Evolutionary conservation across 2,888 invertebrate species (phyloP), one percentile per base, ranked within the genome.

Genomic region (Chymomyza caudatula): DNA sequence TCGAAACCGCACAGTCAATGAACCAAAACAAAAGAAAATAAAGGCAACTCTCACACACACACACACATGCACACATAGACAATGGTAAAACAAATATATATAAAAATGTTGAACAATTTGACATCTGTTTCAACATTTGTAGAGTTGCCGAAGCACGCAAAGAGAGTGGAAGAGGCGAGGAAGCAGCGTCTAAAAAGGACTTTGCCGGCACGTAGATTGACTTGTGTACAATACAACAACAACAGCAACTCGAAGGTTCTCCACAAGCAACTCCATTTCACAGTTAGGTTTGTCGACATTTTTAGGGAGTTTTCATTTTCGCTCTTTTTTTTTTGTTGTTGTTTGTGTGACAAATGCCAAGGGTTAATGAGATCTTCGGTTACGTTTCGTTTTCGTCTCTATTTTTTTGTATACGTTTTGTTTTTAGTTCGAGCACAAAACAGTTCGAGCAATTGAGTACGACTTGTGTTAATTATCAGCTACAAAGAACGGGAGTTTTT

Each of bases 1-100:
- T 70, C 56, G 80, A 80, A 68, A 85, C 80, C 85, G 61, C 85
- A 82, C 71, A 74, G 80, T 79, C 85, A 80, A 82, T 71, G 85
- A 85, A 82, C 75, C 83, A 82, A 71, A 72, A 75, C 80, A 78
- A 75, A 69, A 63, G 78, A 75, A 70, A 77, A 80, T 71, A 78
- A 71, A 69, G 65, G 70, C 55, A 59, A 44, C 59, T n/a, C n/a
- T n/a, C n/a, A n/a, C 51, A 68, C 58, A 61, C 63, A 29, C 55
- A 64, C 59, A 49, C 63, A 43, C 55, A 72, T 65, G 65, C 53
- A 73, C 65, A 73, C 63, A 73, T 6, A 58, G 51, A 56, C 44
- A 42, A 2, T 13, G 44, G 49, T 15, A 29, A 44, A 13, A 22
- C n/a, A 59, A 59, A 56, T 44, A 54, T 58, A 69, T 44, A 37